Percentiles rank a stretch among this genome's conserved stretches.
Conservation (phyloP, 2,113 vertebrate species). For the Bombycilla garrulus region DNA sequence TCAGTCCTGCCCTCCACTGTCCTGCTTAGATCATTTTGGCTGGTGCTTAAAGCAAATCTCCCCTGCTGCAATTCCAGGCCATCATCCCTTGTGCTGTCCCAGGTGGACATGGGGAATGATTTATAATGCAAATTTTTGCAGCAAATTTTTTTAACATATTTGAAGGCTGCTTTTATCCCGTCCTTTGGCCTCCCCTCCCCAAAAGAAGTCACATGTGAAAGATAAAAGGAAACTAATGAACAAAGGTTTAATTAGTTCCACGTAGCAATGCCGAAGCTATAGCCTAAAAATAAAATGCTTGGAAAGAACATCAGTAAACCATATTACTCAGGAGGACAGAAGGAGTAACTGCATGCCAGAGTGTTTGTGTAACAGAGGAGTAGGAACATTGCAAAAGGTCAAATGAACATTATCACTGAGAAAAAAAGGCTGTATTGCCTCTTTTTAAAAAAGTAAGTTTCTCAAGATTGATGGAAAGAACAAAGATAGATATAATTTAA, state of each 20-base stretch:
- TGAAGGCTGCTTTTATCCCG: neutral
- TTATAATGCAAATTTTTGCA: neutral
- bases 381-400: constrained; percentile 33
- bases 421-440: neutral
- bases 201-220: constrained; percentile 26
- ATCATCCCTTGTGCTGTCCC: neutral
- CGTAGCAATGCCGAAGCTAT: constrained; percentile 11
- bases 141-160: neutral
- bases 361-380: constrained; percentile 3
- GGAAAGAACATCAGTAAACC: constrained; percentile 47
- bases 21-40: constrained; percentile 20
- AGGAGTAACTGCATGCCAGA: neutral
- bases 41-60: constrained; percentile 30
- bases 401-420: constrained; percentile 3
- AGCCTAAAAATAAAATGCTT: constrained; percentile 54
- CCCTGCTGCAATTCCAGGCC: constrained; percentile 8
- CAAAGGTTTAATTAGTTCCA: constrained; percentile 37
- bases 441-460: neutral
- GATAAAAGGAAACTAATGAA: constrained; percentile 50
- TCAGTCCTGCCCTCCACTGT: neutral
- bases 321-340: constrained; percentile 41
- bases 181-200: neutral
- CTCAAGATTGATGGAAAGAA: neutral
- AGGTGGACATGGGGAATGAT: neutral
- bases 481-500: neutral